phyloP scores from a whole-genome alignment of 1,140 invertebrate species.

The Drosophila pachea region DNA sequence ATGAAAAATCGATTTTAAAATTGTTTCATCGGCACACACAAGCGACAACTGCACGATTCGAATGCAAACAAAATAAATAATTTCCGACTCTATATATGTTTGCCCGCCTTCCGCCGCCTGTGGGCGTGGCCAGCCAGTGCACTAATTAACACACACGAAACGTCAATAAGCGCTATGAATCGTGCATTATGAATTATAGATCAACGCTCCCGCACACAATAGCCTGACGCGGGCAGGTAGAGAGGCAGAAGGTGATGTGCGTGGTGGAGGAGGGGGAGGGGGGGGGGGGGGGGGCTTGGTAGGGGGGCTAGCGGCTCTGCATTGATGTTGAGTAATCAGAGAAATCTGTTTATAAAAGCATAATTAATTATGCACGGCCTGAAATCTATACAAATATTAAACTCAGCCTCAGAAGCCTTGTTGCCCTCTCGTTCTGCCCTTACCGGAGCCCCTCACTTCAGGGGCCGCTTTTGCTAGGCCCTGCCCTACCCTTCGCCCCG shows the following conservation, averaged over 20 bases:
- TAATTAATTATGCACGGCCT: background rate
- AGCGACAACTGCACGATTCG: background rate
- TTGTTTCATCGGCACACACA: background rate
- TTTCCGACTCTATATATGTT: conserved; percentile 1
- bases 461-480: too few relatives aligned
- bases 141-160: conserved; percentile 19
- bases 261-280: too few relatives aligned
- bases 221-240: background rate
- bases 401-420: too few relatives aligned
- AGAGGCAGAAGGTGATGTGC: too few relatives aligned
- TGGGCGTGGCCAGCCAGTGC: conserved; percentile 10
- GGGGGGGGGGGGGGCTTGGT: too few relatives aligned
- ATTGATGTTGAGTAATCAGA: background rate
- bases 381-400: too few relatives aligned
- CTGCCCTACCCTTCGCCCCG: too few relatives aligned
- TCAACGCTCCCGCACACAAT: background rate
- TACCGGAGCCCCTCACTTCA: too few relatives aligned
- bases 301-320: too few relatives aligned
- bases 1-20: background rate
- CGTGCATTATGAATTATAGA: background rate
- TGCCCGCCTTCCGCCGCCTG: background rate
- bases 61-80: conserved; percentile 7
- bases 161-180: conserved; percentile 11
- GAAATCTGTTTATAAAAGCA: background rate
- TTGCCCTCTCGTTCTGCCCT: too few relatives aligned